Evolutionary conservation across 2,888 invertebrate genomes (phyloP), one percentile per base, ranked within the genome.

Genomic region (Agrochola lota): DNA sequence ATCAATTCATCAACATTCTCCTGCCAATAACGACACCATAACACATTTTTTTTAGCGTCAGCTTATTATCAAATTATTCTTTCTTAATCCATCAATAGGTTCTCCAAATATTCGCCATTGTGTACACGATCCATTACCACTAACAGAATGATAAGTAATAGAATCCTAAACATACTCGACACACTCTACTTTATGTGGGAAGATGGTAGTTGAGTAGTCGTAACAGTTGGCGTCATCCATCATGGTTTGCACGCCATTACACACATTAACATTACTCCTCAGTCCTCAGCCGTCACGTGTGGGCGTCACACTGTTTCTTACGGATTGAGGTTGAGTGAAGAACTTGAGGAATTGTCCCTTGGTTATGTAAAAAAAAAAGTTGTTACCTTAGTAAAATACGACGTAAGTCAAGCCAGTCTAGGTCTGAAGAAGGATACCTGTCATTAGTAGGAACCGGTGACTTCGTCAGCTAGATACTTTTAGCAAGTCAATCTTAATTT

Each of bases 231-330:
- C 71, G 68, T 72, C 78, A 83, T 83, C 77, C 68, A 85, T 83
- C 86, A 85, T 64, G n/a, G 75, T 73, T 80, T 76, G 69, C 83
- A 78, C 74, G 63, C 80, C 83, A 79, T 85, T 85, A 83, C 78
- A 69, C 81, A 57, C 69, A 67, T 75, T 74, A 77, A 62, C 80
- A 49, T 71, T 72, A 70, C 62, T 69, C 69, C 20, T 71, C 55
- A 60, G 23, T 40, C 30, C 12, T 49, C 23, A 35, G 26, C n/a
- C 57, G 23, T 9, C 71, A 69, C 66, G 59, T 76, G 72, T 71
- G 80, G 49, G 81, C 59, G 70, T 63, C 79, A 55, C 66, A 49
- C 46, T n/a, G 57, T 57, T 46, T 69, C 55, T 60, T 26, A 74
- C 49, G 52, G 30, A 71, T 74, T 84, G 20, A 69, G 73, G 70